These are phyloP conservation scores for Pteria penguin DNA, from an alignment of 2,888 invertebrate genomes.

Conservation along the genomic window DNA sequence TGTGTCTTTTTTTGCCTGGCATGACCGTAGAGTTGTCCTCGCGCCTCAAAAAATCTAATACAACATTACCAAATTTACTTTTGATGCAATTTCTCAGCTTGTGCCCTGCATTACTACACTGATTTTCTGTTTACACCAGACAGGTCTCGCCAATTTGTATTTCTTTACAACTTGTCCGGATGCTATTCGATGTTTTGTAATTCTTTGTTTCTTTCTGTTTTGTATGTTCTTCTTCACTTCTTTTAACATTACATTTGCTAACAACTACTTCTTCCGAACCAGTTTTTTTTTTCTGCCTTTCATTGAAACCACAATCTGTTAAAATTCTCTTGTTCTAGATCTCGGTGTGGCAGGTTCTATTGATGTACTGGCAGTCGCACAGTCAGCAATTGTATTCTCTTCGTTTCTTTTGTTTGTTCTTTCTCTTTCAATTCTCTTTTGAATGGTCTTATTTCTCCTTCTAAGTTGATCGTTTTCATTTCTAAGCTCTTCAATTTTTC, in stretches of 20 bases:
- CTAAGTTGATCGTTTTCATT: not conserved
- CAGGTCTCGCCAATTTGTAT: not conserved
- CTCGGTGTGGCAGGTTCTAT: not conserved
- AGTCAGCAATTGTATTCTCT: not conserved
- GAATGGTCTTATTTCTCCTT: not conserved
- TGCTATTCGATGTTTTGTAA: not conserved
- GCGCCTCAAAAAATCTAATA: not conserved
- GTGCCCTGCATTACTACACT: not conserved
- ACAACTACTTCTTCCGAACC: not conserved
- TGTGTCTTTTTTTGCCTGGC: slow-evolving; percentile 4
- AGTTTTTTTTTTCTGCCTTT: not conserved
- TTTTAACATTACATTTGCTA: not conserved
- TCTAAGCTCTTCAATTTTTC: not conserved
- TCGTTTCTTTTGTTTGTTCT: not conserved
- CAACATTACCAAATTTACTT: slow-evolving; percentile 5
- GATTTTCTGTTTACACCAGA: slow-evolving; percentile 3
- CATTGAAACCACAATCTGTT: not conserved
- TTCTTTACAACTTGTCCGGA: not conserved
- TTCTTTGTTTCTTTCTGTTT: not conserved
- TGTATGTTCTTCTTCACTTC: not conserved
- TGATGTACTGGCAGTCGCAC: not conserved
- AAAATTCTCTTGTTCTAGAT: not conserved
- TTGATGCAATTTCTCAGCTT: not conserved
- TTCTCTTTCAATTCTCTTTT: not conserved
- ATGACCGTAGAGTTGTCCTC: not conserved